phyloP scores from a whole-genome alignment of 1,140 invertebrate species.

The Phenacoccus solenopsis region DNA sequence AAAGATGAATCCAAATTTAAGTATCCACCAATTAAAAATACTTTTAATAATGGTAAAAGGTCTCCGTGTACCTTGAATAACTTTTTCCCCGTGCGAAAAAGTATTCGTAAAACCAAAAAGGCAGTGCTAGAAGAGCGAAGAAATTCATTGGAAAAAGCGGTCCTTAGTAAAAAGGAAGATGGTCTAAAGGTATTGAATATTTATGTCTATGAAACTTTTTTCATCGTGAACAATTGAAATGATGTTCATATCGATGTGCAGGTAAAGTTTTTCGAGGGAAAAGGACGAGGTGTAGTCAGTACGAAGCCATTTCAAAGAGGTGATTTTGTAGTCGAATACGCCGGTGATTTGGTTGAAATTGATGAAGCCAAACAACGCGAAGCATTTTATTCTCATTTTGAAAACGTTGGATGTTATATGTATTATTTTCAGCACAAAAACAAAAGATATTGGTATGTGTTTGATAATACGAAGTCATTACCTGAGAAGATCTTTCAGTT shows the following conservation, averaged over 20 bases:
- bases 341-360: conserved; percentile 80
- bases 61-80: conserved; percentile 49
- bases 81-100: conserved; percentile 78
- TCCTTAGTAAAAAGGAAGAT: conserved; percentile 64
- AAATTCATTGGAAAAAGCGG: conserved; percentile 59
- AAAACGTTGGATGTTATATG: conserved; percentile 94
- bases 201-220: conserved; percentile 7
- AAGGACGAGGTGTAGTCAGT: conserved; percentile 66
- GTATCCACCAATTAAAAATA: no score
- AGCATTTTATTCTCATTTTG: conserved; percentile 66
- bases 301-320: conserved; percentile 63
- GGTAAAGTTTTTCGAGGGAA: conserved; percentile 52
- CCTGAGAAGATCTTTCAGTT: no score
- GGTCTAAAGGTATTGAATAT: conserved; percentile 54
- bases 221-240: not conserved
- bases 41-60: no score
- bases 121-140: conserved; percentile 73
- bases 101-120: conserved; percentile 71
- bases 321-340: conserved; percentile 94
- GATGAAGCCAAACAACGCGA: conserved; percentile 73
- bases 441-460: conserved; percentile 79
- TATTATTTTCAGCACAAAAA: conserved; percentile 92
- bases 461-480: not conserved
- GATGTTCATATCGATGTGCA: conserved; percentile 31
- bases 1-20: no score